Conservation (phyloP, 2,797 vertebrate genomes). For the Acanthurus leucopareius region DNA sequence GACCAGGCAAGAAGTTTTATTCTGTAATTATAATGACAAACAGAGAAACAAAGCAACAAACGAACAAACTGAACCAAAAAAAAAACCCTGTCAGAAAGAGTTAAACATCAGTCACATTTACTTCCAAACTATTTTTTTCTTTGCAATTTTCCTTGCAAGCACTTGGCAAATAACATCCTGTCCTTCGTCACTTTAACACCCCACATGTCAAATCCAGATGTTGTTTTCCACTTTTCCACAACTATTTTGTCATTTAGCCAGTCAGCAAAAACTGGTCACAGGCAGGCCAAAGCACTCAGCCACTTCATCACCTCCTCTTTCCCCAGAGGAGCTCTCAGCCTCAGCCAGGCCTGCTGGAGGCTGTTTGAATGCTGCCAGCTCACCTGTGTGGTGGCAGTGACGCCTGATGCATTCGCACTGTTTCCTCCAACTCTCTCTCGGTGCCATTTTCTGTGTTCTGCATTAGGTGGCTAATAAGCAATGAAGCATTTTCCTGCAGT, state of each 20-base stretch:
- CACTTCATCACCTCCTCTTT: conserved; percentile 28
- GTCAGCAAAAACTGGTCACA: conserved; percentile 28
- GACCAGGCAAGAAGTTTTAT: too few relatives aligned
- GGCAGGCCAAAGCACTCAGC: conserved; percentile 30
- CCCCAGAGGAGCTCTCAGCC: conserved; percentile 26
- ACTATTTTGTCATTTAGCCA: conserved; percentile 28
- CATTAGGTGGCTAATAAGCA: neutral
- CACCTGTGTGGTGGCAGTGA: neutral
- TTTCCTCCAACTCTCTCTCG: neutral
- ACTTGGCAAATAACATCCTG: conserved; percentile 11
- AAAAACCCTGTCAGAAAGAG: too few relatives aligned
- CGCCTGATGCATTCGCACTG: neutral
- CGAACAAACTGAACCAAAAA: too few relatives aligned
- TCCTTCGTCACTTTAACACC: neutral
- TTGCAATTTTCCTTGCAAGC: neutral
- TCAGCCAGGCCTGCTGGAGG: conserved; percentile 22
- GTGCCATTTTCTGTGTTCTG: conserved; percentile 1
- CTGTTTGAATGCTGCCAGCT: conserved; percentile 8
- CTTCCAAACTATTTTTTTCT: neutral
- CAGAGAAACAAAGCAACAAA: too few relatives aligned
- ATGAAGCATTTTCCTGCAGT: conserved; percentile 11
- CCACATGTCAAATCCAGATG: conserved; percentile 14
- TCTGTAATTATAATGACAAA: too few relatives aligned
- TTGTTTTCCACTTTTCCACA: conserved; percentile 29
- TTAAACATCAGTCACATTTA: neutral